phyloP scores from a whole-genome alignment of 1,140 invertebrate species.

The Lethrus apterus region DNA sequence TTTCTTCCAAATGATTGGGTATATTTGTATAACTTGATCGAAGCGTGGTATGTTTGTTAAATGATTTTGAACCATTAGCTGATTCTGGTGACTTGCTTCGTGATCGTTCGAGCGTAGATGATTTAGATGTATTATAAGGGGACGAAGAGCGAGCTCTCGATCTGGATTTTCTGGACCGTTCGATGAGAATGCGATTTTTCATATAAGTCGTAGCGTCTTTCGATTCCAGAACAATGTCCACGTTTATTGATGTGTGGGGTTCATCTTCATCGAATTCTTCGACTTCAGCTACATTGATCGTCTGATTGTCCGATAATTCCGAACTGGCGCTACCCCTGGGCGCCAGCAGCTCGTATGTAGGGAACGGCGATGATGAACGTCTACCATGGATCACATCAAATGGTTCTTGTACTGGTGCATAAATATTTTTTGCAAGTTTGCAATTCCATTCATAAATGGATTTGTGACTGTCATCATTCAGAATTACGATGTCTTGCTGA shows the following conservation, averaged over 20 bases:
- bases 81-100: no score
- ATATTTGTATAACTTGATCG: no score
- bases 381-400: background rate
- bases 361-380: conserved; percentile 29
- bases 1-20: no score
- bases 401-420: no score
- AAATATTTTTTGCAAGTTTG: no score
- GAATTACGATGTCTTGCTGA: no score
- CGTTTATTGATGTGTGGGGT: conserved; percentile 13
- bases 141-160: conserved; percentile 18
- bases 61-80: no score
- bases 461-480: no score
- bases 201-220: conserved; percentile 22
- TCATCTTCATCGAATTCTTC: conserved; percentile 28
- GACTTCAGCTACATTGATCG: conserved; percentile 22
- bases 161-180: conserved; percentile 16
- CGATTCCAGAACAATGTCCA: conserved; percentile 18
- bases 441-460: no score
- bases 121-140: no score
- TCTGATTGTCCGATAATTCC: conserved; percentile 26
- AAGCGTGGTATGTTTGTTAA: no score
- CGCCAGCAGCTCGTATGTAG: conserved; percentile 24
- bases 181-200: conserved; percentile 19
- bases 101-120: no score
- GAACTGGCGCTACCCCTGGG: conserved; percentile 31